phyloP scores from a whole-genome alignment of 1,140 invertebrate genomes.

The Hycleus phaleratus region DNA sequence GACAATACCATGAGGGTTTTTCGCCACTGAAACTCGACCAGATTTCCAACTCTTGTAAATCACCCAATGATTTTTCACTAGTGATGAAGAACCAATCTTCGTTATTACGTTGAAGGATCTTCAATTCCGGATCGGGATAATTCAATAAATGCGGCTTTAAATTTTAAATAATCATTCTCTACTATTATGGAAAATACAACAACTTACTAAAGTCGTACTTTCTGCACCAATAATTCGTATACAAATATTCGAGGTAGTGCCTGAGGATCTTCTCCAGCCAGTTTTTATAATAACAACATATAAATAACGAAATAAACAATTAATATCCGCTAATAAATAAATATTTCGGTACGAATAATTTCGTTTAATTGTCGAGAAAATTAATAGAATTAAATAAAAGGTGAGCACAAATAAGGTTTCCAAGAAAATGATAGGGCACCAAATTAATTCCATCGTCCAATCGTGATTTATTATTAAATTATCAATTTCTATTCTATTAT shows the following conservation, averaged over 20 bases:
- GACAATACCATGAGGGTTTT: constrained; percentile 4
- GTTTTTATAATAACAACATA: constrained; percentile 3
- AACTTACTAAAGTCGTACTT: background rate
- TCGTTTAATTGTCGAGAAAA: background rate
- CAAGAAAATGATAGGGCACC: background rate
- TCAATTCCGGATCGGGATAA: constrained; percentile 4
- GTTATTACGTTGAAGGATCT: constrained; percentile 1
- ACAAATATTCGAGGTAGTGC: constrained; percentile 6
- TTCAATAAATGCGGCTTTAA: constrained; percentile 1
- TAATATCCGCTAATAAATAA: background rate
- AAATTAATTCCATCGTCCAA: background rate
- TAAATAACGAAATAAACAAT: background rate
- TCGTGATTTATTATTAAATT: background rate
- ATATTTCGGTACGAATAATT: background rate
- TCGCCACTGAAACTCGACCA: constrained; percentile 1
- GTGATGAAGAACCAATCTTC: constrained; percentile 2
- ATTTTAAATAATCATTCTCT: background rate
- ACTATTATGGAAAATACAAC: too few species aligned
- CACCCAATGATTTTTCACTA: background rate
- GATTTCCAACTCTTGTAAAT: background rate
- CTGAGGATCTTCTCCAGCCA: background rate
- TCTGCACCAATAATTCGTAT: background rate
- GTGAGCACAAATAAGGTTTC: background rate
- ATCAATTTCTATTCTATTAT: constrained; percentile 4
- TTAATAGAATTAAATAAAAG: background rate